phyloP scores from a whole-genome alignment of 2,888 invertebrate genomes.

The Rhogogaster chlorosoma region DNA sequence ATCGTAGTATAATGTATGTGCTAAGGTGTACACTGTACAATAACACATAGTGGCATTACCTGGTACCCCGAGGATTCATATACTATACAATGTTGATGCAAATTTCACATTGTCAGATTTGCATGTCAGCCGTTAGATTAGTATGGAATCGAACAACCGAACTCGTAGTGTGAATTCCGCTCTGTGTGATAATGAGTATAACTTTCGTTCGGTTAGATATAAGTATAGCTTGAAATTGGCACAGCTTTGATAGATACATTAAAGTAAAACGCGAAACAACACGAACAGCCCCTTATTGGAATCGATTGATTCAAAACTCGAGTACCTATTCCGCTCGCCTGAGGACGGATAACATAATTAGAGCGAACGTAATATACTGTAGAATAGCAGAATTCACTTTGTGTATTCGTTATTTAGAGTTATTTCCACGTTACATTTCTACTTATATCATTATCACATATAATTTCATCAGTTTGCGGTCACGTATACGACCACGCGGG shows the following conservation, averaged over 20 bases:
- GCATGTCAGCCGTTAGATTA: not conserved
- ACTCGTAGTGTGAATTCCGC: not conserved
- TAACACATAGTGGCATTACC: not conserved
- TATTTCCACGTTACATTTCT: not conserved
- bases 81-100: not conserved
- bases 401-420: not conserved
- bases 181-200: not conserved
- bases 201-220: not conserved
- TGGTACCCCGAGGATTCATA: not conserved
- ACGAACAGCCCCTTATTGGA: conserved; percentile 26
- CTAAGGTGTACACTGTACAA: not conserved
- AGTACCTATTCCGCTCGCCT: not conserved
- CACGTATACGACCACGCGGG: not conserved
- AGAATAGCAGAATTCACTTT: not conserved
- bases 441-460: not conserved
- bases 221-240: not conserved
- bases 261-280: conserved; percentile 29
- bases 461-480: not conserved
- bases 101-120: not conserved
- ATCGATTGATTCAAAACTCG: conserved; percentile 36
- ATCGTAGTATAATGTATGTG: conserved; percentile 6
- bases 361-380: not conserved
- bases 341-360: not conserved
- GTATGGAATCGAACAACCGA: not conserved
- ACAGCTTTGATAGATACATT: conserved; percentile 20